Percentiles rank a stretch among this genome's conserved stretches.
Conservation (phyloP, 2,113 vertebrate species). For the Corapipo altera region DNA sequence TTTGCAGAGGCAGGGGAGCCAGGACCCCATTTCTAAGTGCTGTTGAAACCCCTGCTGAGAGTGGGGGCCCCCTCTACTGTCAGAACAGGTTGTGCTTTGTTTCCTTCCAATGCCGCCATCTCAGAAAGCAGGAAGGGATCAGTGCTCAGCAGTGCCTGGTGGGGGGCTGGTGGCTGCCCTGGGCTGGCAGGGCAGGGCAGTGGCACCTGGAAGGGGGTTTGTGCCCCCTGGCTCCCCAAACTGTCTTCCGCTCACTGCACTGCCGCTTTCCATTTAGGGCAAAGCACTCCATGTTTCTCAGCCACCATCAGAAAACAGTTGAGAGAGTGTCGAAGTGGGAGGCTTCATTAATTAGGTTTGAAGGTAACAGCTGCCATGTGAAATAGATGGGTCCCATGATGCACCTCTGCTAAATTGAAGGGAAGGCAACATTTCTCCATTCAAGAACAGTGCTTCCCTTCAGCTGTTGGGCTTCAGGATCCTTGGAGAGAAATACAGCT, state of each 20-base stretch:
- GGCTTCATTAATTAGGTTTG: not conserved
- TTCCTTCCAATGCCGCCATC: not conserved
- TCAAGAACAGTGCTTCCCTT: not conserved
- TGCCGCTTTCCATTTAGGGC: not conserved
- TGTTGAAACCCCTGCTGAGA: not conserved
- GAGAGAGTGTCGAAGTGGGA: not conserved
- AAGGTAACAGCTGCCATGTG: not conserved
- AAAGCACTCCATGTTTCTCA: not conserved
- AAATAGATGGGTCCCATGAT: not conserved
- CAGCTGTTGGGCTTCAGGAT: not conserved
- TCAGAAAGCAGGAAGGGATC: not conserved
- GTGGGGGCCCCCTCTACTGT: not conserved
- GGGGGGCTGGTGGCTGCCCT: rapidly evolving
- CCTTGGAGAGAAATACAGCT: not conserved
- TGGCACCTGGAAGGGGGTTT: not conserved
- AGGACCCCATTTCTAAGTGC: not conserved
- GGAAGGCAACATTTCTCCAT: not conserved
- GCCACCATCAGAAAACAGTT: not conserved
- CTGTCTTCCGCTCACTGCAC: not conserved
- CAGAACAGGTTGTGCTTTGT: not conserved
- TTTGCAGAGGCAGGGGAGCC: not conserved
- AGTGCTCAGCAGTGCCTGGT: rapidly evolving
- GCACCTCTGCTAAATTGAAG: not conserved
- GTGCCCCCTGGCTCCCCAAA: rapidly evolving
- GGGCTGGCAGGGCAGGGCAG: not conserved